Evolutionary conservation across 2,888 invertebrate genomes (phyloP).

Genomic region (Schrankia costaestrigalis): DNA sequence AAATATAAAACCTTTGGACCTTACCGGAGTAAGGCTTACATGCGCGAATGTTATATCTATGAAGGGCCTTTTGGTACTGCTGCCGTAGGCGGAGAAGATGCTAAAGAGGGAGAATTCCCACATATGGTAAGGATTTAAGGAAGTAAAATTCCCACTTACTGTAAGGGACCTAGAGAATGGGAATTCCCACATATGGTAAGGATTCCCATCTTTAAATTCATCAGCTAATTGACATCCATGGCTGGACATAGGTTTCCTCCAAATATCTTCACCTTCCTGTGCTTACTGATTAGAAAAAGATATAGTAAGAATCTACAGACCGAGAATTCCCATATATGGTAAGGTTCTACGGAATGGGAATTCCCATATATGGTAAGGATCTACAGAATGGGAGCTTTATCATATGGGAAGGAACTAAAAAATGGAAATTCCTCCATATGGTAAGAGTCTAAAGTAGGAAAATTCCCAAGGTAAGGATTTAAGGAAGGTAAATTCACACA

Average conservation of each 20-base stretch:
- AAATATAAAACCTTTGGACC: not conserved
- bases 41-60: no score
- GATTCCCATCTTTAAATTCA: not conserved
- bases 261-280: no score
- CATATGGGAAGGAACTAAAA: not conserved
- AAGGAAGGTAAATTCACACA: not conserved
- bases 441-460: not conserved
- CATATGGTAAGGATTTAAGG: not conserved
- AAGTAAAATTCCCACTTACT: not conserved
- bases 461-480: not conserved
- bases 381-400: no score
- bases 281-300: no score
- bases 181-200: slow-evolving; percentile 11
- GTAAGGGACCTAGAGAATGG: slow-evolving; percentile 1
- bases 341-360: not conserved
- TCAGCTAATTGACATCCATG: no score
- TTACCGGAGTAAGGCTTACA: not conserved
- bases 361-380: not conserved
- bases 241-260: no score
- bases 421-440: slow-evolving; percentile 10
- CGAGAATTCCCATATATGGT: not conserved
- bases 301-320: not conserved
- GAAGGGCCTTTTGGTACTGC: no score
- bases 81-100: not conserved
- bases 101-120: not conserved